Evolutionary conservation across 2,797 vertebrate genomes (phyloP).

Genomic region (Chaunax sp.): DNA sequence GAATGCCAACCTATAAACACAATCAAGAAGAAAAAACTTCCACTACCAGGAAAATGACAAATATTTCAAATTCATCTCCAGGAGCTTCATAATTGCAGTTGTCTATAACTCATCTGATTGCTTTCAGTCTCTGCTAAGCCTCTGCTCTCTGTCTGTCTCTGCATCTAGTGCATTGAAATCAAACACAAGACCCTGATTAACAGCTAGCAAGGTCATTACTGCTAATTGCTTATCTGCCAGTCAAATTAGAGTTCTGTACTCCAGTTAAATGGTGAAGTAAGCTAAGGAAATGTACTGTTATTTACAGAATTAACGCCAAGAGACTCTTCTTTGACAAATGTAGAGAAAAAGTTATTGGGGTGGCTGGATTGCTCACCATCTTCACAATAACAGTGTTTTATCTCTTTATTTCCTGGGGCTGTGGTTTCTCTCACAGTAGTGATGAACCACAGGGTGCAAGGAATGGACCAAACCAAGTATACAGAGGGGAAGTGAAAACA

Average conservation of each 20-base stretch:
- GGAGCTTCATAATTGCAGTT: not conserved
- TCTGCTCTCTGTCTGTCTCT: not conserved
- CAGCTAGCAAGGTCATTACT: not conserved
- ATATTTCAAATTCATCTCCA: slow-evolving; percentile 1
- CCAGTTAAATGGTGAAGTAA: too few relatives aligned
- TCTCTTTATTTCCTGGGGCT: not conserved
- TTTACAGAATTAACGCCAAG: not conserved
- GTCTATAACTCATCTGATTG: slow-evolving; percentile 10
- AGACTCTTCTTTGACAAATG: too few relatives aligned
- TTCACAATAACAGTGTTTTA: too few relatives aligned
- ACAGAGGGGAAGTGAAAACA: too few relatives aligned
- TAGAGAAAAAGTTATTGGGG: too few relatives aligned
- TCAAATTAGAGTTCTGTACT: too few relatives aligned
- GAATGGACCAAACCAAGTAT: not conserved
- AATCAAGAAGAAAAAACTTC: slow-evolving; percentile 8
- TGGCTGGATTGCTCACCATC: too few relatives aligned
- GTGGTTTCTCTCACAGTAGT: not conserved
- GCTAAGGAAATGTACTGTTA: too few relatives aligned
- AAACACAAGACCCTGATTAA: not conserved
- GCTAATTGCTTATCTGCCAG: not conserved
- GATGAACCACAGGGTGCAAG: not conserved
- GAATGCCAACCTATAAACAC: not conserved
- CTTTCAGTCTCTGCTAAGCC: not conserved
- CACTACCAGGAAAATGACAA: slow-evolving; percentile 8
- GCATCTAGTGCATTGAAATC: slow-evolving; percentile 5